Evolutionary conservation across 64 coral and sea anemone genomes (phyloP), one percentile per base, ranked within the genome.

Genomic region (Pocillopora verrucosa): DNA sequence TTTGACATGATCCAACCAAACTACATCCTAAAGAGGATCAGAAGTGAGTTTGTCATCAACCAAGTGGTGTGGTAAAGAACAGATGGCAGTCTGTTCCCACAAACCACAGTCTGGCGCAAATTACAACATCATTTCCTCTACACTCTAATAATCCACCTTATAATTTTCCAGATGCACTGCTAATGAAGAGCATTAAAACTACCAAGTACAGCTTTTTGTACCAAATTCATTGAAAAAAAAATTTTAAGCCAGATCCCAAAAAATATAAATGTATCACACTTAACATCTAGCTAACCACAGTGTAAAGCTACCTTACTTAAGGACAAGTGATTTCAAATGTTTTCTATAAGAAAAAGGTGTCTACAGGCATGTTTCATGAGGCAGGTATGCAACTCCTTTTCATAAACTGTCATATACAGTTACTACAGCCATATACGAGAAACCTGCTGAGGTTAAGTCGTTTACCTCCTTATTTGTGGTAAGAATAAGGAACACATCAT

Each of bases 391-490:
- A 51, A 7, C 41, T 51, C 3, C 41, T 51, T 51, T 51, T 51
- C 41, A 51, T 51, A 51, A 51, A 51, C 41, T 51, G 41, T 4
- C 41, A 51, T 0, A 51, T 51, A 51, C 41, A 51, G 41, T 51
- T 51, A 51, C 41, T 7, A 51, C 41, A 0, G 41, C 41, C 41
- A 51, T 51, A 51, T 9, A 26, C 12, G 20, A 73, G 19, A 73
- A 5, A 9, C 36, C 1, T 59, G 51, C 13, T 45, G 25, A n/a
- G 9, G 16, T 1, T 20, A 79, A 1, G 16, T 5, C 17, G 9
- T 35, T 59, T 73, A 98, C 97, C 97, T 99, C 97, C 78, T 99
- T 99, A 63, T 93, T 99, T 61, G 97, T 62, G n/a, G 87, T 88
- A 22, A 99, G 85, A 65, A 94, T 93, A 16, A 99, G 77, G 59